A percentile compares a stretch with the other conserved stretches of the same genome.
Conservation (phyloP, 2,888 invertebrate genomes). For the Spatulosminthurus flaviceps region DNA sequence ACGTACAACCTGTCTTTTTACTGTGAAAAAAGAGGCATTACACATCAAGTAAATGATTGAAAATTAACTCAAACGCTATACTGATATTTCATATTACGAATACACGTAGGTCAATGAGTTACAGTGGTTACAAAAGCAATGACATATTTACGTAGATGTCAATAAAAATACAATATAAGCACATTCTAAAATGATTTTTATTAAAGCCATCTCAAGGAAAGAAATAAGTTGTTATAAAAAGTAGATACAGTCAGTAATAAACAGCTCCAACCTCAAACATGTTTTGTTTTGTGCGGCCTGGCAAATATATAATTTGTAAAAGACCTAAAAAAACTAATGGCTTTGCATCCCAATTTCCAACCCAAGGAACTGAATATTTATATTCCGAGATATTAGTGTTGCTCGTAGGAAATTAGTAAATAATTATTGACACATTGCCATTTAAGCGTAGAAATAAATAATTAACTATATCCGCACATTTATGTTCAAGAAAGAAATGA, state of each 20-base stretch:
- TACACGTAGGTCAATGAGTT: neutral
- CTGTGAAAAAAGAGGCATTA: too few species aligned
- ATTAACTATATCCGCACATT: neutral
- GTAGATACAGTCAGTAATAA: neutral
- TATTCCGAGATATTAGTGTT: neutral
- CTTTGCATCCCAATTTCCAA: neutral
- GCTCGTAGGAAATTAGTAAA: neutral
- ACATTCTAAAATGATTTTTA: neutral
- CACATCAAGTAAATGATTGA: too few species aligned
- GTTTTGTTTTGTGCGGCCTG: neutral
- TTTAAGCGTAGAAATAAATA: neutral
- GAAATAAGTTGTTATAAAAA: neutral
- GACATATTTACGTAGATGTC: neutral
- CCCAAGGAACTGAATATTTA: neutral
- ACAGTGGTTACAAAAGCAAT: neutral
- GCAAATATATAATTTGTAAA: neutral
- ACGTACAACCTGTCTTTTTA: too few species aligned
- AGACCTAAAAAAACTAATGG: neutral
- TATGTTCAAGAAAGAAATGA: neutral
- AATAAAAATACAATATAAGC: neutral
- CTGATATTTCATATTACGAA: too few species aligned
- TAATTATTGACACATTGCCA: too few species aligned
- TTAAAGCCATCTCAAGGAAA: conserved; percentile 8
- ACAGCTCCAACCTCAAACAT: too few species aligned
- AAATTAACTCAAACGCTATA: too few species aligned